Base-by-base conservation (phyloP, 2,797 vertebrate species). In the Gila robusta region DNA sequence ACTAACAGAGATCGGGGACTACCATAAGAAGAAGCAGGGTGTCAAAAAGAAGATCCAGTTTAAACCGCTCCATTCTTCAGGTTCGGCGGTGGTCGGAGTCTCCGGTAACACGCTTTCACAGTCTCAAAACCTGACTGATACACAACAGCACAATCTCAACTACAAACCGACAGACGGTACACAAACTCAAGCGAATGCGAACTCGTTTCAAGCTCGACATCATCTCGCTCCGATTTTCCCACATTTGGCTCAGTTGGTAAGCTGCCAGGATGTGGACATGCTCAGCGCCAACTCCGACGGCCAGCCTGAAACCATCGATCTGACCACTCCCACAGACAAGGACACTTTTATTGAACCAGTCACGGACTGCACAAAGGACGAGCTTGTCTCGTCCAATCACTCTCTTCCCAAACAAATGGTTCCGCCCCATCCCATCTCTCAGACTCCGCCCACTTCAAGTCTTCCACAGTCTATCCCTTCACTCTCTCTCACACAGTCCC, bases 1-100 rank as follows among this genome's bases (percentile, higher is more conserved):
- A 21, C 93, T 98, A 91, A 96, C 96, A 0, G 98, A 99, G 91
- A 98, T 99, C 35, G 96, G 95, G 76, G 96, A 97, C 79, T 99
- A 98, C 90, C 97, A 98, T 19, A 94, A 92, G 0, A 96, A 96
- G 5, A 97, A 97, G 1, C 96, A 96, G 59, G 94, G 92, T 2
- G 94, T 95, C 82, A 96, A 96, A 8, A 95, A 97, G 2, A 96
- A 95, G 67, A 97, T 98, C 80, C 97, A 96, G 86, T 98, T 98
- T 91, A 96, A 94, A 91, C 97, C 95, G 0, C 92, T 94, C 62
- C 86, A 88, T 35, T 94, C 90, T 84, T 47, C 87, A 16, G 26
- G 73, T 49, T 84, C 87, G 88, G 62, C 87, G 11, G 66, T 52
- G 84, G 54, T 83, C 89, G 90, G 85, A 44, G 80, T 77, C 19